These are phyloP conservation scores for Tethya wilhelma DNA, from an alignment of 37 sponge, comb jelly and placozoan species.

Conservation along the genomic window DNA sequence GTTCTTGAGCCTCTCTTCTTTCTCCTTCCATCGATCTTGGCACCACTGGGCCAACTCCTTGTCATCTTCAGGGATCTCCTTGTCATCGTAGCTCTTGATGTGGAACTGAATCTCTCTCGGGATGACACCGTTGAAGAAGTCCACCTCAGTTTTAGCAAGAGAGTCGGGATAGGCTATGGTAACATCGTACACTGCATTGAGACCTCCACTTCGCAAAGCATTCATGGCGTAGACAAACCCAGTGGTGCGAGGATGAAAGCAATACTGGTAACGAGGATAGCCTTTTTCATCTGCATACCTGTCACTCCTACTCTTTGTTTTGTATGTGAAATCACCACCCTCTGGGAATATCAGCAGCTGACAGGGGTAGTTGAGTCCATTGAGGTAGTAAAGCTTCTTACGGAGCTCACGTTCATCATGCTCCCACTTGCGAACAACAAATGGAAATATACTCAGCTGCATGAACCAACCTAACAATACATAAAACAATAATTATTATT, in stretches of 20 bases:
- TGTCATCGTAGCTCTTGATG: conserved; percentile 31
- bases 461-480: conserved; percentile 49
- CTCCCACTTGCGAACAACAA: conserved; percentile 79
- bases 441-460: conserved; percentile 58
- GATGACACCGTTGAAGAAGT: conserved; percentile 51
- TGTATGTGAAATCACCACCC: conserved; percentile 67
- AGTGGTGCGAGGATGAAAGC: conserved; percentile 78
- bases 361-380: conserved; percentile 40
- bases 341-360: conserved; percentile 89
- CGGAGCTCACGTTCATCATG: conserved; percentile 58
- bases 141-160: conserved; percentile 64
- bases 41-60: conserved; percentile 64
- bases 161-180: conserved; percentile 82
- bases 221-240: conserved; percentile 71
- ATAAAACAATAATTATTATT: too few relatives aligned
- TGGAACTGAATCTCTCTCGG: conserved; percentile 83
- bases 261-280: conserved; percentile 72
- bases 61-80: conserved; percentile 58
- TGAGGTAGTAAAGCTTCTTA: conserved; percentile 69
- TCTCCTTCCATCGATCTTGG: conserved; percentile 68
- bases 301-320: conserved; percentile 63
- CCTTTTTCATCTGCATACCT: conserved; percentile 67
- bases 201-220: conserved; percentile 47
- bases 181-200: conserved; percentile 84
- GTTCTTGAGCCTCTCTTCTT: conserved; percentile 69